Evolutionary conservation across 2,888 invertebrate species (phyloP), one percentile per base, ranked within the genome.

Genomic region (Campoletis raptor): DNA sequence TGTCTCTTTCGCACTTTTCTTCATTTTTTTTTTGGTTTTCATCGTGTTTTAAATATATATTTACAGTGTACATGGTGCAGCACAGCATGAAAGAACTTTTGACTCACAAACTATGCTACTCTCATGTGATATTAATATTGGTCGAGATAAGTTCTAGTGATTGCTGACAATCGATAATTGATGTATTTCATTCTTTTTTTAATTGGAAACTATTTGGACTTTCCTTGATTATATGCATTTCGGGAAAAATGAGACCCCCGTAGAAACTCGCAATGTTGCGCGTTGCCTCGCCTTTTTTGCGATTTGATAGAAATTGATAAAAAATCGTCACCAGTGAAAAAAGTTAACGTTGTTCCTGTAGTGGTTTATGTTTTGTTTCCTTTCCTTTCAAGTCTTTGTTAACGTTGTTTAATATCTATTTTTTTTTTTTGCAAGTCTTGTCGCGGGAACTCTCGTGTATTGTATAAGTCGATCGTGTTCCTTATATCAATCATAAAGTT

Each of bases 121-220:
- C 18, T 86, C 87, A 78, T 76, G 81, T 83, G 80, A 83, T 82
- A 81, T 86, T 85, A 78, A 86, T 85, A 83, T 87, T 87, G 86
- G 87, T 88, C 88, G 80, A 85, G 87, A 79, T 88, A 85, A 70
- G 70, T 79, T 87, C 61, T 81, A 81, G 36, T 76, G 78, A 77
- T 86, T 72, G 76, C 37, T 67, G 69, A 77, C 79, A 77, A 84
- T 83, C 77, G 67, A 21, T 67, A 72, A 74, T 73, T 67, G 61
- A 54, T 67, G 40, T 81, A 74, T 80, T 61, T 40, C 40, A 42
- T 64, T 74, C 42, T 45, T 70, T 12, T 12, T 77, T 48, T 30
- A 76, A 85, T 76, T 76, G 54, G 36, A 70, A 79, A 76, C 30
- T 37, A 24, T 76, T 70, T 61, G 70, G 72, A 80, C 81, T 83